Base-by-base conservation (phyloP, 2,888 invertebrate genomes). In the Pollenia amentaria region DNA sequence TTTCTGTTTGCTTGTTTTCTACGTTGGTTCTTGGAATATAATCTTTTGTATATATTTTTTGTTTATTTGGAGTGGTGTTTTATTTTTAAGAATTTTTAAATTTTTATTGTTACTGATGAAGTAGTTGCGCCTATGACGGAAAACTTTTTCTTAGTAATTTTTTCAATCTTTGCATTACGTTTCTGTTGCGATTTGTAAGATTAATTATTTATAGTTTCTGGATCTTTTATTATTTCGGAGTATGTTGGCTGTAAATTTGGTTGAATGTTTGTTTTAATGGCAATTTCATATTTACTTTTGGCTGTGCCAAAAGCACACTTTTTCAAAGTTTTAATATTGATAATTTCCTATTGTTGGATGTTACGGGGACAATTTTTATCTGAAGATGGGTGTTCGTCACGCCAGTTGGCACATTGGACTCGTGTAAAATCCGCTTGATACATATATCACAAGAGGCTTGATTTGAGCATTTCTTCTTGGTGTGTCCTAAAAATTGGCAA, bases 401-500 rank as follows among this genome's bases (percentile, higher is more conserved):
- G 42, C 4, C 76, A 76, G 12, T 76, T 76, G 4, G 44, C 53
- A 42, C 64, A 76, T n/a, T 76, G 64, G 9, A 53, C 3, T 76
- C 76, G 38, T 0, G 44, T 46, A 7, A 60, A 38, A 16, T 55
- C 42, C 12, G 1, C 16, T 4, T 48, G 67, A n/a, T 29, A 53
- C 57, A 73, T 60, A 73, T 46, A 21, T 9, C n/a, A 4, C 48
- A 9, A 7, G 60, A 60, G 44, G 21, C 29, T 73, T 53, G 18
- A 21, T 21, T 21, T 21, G 21, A 21, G 21, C 21, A 21, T 21
- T 21, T 21, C 2, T 77, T 85, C 67, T 46, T 57, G n/a, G 78
- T 82, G 38, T 82, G 77, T 2, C 77, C 77, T 12, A 81, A 51
- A 7, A 64, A 11, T 65, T 85, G 72, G 48, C 69, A 86, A 29